phyloP scores from a whole-genome alignment of 2,113 vertebrate genomes.

The Notothenia rossii region DNA sequence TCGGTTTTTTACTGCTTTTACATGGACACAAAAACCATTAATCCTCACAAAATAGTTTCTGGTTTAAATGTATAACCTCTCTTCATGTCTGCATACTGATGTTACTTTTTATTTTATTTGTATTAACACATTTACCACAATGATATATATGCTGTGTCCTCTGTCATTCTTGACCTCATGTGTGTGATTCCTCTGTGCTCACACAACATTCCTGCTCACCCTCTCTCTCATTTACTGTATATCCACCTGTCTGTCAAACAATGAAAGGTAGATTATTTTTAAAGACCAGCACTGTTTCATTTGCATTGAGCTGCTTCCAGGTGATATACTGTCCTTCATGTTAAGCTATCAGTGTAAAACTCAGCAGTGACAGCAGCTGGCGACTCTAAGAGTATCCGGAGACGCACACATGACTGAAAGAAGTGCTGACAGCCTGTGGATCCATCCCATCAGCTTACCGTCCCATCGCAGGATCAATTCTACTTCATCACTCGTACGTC shows the following conservation, averaged over 20 bases:
- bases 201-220: background rate
- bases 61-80: too few relatives aligned
- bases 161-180: background rate
- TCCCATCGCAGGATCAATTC: conserved; percentile 17
- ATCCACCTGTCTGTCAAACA: background rate
- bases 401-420: conserved; percentile 2
- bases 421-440: conserved; percentile 16
- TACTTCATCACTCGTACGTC: conserved; percentile 1
- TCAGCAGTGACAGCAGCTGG: conserved; percentile 12
- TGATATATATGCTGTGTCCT: background rate
- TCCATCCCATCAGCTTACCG: conserved; percentile 13
- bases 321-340: background rate
- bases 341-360: conserved; percentile 7
- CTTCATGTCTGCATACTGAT: background rate
- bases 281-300: background rate
- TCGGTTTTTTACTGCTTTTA: background rate
- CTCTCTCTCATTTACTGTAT: background rate
- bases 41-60: too few relatives aligned
- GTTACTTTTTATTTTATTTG: background rate
- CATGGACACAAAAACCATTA: too few relatives aligned
- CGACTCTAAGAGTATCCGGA: background rate
- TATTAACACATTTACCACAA: background rate
- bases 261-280: background rate
- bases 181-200: background rate
- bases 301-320: conserved; percentile 3